A percentile compares a stretch with the other conserved stretches of the same genome.
phyloP scores from a whole-genome alignment of 2,888 invertebrate genomes.

The Hydraecia micacea region DNA sequence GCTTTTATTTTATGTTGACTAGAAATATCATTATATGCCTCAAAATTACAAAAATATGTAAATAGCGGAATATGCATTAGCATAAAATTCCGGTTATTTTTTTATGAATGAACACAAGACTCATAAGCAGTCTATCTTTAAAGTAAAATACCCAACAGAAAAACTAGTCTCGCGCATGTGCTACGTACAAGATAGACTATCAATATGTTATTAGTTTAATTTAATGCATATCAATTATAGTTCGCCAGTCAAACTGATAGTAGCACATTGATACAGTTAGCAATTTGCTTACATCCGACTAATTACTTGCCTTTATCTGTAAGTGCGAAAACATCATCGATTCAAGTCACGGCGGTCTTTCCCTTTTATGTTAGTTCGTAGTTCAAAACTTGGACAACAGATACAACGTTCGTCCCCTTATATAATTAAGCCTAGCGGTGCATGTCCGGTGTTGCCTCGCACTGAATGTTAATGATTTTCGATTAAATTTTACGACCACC shows the following conservation, averaged over 20 bases:
- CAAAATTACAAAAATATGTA: constrained; percentile 33
- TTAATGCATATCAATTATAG: constrained; percentile 50
- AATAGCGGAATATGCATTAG: constrained; percentile 31
- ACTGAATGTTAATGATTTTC: constrained; percentile 38
- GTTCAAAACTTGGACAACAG: constrained; percentile 44
- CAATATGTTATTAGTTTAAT: constrained; percentile 22
- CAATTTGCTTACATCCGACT: constrained; percentile 56
- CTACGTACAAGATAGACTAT: constrained; percentile 5
- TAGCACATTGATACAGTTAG: constrained; percentile 43
- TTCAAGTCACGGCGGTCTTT: constrained; percentile 47
- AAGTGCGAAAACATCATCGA: constrained; percentile 53
- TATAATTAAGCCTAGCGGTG: constrained; percentile 59
- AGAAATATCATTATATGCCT: constrained; percentile 10
- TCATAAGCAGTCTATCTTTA: constrained; percentile 1
- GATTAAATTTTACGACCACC: background rate
- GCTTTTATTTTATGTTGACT: constrained; percentile 27
- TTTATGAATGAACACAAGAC: constrained; percentile 30
- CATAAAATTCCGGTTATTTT: constrained; percentile 18
- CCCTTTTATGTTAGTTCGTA: constrained; percentile 46
- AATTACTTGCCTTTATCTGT: constrained; percentile 54
- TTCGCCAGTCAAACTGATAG: constrained; percentile 33
- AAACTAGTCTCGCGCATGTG: constrained; percentile 13
- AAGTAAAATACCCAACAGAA: constrained; percentile 29
- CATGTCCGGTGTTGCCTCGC: constrained; percentile 56
- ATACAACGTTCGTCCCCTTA: constrained; percentile 34